Evolutionary conservation across 2,797 vertebrate genomes (phyloP).

Genomic region (Notolabrus celidotus): DNA sequence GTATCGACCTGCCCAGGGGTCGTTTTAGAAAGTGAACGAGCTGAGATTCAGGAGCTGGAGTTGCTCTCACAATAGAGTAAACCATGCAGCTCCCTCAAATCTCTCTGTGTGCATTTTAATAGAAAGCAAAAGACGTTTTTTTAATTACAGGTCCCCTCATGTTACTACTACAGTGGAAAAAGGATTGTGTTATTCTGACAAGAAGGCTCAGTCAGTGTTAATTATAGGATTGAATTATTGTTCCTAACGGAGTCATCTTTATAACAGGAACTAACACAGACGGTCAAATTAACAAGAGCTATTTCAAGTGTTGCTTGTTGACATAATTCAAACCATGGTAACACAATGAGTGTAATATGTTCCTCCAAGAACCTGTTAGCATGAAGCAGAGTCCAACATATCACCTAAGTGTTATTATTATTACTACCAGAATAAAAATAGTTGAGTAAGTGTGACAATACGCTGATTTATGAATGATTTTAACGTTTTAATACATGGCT

Average conservation of each 20-base stretch:
- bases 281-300: conserved; percentile 35
- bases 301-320: conserved; percentile 22
- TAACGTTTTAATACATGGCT: no score
- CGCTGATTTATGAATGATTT: background rate
- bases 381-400: background rate
- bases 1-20: conserved; percentile 25
- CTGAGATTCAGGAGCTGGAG: background rate
- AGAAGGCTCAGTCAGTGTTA: background rate
- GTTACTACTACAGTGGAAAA: background rate
- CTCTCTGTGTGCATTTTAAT: conserved; percentile 1
- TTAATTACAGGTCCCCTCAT: background rate
- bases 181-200: background rate
- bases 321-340: conserved; percentile 9
- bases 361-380: background rate
- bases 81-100: background rate
- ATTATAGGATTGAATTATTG: background rate
- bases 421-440: background rate
- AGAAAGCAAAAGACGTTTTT: background rate
- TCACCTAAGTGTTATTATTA: background rate
- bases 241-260: conserved; percentile 6
- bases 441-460: background rate
- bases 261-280: conserved; percentile 21
- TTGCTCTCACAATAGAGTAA: background rate
- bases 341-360: background rate
- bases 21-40: background rate